A percentile compares a stretch with the other conserved stretches of the same genome.
Evolutionary conservation across 1,140 invertebrate genomes (phyloP).

Genomic region (Drosophila seguyi): DNA sequence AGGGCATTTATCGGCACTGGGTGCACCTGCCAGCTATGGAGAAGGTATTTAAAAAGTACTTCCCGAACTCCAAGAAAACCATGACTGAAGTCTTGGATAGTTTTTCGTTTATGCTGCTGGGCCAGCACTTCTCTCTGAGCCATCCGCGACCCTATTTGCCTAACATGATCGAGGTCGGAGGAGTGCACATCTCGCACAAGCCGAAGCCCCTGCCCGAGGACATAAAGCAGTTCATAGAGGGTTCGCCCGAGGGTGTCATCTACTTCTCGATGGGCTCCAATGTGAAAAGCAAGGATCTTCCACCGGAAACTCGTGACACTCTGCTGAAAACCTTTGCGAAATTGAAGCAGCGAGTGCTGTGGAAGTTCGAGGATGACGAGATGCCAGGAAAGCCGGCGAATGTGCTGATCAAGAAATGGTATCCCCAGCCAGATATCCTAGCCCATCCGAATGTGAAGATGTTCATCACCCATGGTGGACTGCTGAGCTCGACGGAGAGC

Average conservation of each 20-base stretch:
- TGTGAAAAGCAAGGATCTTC: conserved; percentile 86
- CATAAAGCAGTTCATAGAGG: conserved; percentile 86
- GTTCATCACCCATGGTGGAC: conserved; percentile 91
- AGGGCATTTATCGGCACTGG: conserved; percentile 14
- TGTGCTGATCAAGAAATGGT: conserved; percentile 88
- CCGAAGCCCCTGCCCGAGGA: conserved; percentile 83
- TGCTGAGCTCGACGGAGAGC: conserved; percentile 89
- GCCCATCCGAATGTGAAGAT: conserved; percentile 89
- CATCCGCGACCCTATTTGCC: conserved; percentile 86
- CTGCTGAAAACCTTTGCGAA: conserved; percentile 87
- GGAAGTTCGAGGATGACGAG: conserved; percentile 89
- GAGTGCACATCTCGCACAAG: conserved; percentile 86
- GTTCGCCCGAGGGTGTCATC: conserved; percentile 86
- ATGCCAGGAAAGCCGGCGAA: conserved; percentile 87
- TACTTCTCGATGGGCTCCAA: conserved; percentile 89
- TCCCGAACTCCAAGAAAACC: conserved; percentile 83
- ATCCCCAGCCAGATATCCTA: conserved; percentile 90
- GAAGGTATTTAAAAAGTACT: conserved; percentile 71
- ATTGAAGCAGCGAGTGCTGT: conserved; percentile 88
- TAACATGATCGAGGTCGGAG: conserved; percentile 87
- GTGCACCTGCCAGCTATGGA: conserved; percentile 66
- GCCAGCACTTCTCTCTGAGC: conserved; percentile 86
- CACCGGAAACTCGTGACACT: conserved; percentile 85
- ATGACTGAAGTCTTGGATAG: conserved; percentile 80
- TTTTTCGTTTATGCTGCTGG: conserved; percentile 86